phyloP scores from a whole-genome alignment of 2,888 invertebrate genomes.

The Xanthorhoe spadicearia region DNA sequence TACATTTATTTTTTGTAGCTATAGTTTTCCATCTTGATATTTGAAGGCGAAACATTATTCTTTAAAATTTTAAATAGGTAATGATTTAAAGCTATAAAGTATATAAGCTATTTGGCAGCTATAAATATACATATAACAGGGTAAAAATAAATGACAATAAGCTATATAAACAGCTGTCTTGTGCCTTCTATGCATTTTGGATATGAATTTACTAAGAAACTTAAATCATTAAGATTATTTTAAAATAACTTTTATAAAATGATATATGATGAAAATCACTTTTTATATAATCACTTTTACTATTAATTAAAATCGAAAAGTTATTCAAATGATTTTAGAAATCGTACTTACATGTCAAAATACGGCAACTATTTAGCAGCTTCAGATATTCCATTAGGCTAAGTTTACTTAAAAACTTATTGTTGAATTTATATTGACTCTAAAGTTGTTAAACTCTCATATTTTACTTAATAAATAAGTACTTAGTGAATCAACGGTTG shows the following conservation, averaged over 20 bases:
- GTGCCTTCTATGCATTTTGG: constrained; percentile 61
- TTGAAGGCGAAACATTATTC: not conserved
- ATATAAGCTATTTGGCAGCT: constrained; percentile 27
- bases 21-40: not conserved
- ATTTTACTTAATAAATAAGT: constrained; percentile 32
- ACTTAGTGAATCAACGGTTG: constrained; percentile 55
- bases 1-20: not conserved
- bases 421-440: constrained; percentile 65
- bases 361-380: constrained; percentile 48
- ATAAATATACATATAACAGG: constrained; percentile 59
- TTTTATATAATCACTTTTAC: constrained; percentile 21
- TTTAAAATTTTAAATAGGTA: constrained; percentile 3
- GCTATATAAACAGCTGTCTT: constrained; percentile 47
- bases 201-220: constrained; percentile 48
- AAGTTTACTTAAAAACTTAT: constrained; percentile 46
- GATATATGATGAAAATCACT: constrained; percentile 14
- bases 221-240: constrained; percentile 24
- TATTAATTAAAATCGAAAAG: constrained; percentile 14
- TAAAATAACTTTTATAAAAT: not conserved
- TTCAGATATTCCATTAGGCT: constrained; percentile 49
- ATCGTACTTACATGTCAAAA: constrained; percentile 33
- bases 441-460: constrained; percentile 74
- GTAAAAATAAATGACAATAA: constrained; percentile 69
- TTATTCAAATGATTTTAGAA: constrained; percentile 27
- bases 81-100: constrained; percentile 1